Conservation (phyloP, 2,113 vertebrate genomes). For the Glaucidium brasilianum region DNA sequence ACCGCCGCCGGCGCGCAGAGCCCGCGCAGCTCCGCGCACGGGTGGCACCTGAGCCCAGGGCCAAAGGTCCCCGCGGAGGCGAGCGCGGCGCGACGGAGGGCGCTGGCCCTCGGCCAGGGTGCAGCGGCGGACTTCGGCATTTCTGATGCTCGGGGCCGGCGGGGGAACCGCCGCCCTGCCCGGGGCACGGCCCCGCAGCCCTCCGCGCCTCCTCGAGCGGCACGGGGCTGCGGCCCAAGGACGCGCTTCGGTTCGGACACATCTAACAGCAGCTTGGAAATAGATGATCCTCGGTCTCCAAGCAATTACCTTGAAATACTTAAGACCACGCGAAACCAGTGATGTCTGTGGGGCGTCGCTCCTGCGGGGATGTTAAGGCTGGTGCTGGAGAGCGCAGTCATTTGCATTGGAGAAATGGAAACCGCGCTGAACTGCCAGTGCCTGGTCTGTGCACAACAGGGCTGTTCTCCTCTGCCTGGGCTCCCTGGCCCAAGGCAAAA, state of each 20-base stretch:
- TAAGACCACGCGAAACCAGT: background rate
- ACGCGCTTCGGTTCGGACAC: background rate
- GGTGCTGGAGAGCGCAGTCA: background rate
- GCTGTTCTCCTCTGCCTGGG: background rate
- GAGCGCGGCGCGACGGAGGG: no score
- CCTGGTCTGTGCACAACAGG: background rate
- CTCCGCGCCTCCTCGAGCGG: background rate
- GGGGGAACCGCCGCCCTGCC: no score
- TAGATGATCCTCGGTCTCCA: background rate
- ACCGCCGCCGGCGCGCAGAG: no score
- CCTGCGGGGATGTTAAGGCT: rapidly evolving
- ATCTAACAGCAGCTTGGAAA: background rate
- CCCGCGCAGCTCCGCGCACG: no score
- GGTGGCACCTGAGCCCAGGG: no score
- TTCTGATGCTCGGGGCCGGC: no score
- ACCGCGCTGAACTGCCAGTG: background rate
- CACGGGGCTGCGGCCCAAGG: no score
- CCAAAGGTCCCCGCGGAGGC: no score
- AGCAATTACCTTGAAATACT: background rate
- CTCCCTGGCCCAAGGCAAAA: background rate
- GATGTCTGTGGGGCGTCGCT: background rate
- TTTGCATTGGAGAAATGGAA: background rate
- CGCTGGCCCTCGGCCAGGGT: no score
- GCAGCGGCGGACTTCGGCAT: no score
- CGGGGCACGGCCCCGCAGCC: background rate